Evolutionary conservation across 2,797 vertebrate species (phyloP).

Genomic region (Microhierax caerulescens): DNA sequence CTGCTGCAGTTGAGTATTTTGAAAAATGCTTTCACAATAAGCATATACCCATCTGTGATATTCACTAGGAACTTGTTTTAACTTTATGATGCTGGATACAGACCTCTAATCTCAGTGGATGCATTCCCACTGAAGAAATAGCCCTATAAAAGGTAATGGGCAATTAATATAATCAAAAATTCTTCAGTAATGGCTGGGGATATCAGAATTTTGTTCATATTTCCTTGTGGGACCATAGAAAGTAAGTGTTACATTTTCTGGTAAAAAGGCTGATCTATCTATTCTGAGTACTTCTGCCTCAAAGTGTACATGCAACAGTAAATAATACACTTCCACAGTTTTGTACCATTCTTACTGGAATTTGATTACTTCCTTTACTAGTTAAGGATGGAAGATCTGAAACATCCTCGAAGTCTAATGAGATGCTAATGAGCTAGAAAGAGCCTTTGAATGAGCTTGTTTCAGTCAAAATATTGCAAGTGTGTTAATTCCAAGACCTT

Average conservation of each 20-base stretch:
- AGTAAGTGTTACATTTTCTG: slow-evolving; percentile 1
- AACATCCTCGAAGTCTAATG: background rate
- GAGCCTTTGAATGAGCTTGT: background rate
- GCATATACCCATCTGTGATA: background rate
- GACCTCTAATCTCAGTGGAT: background rate
- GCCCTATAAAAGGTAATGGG: slow-evolving; percentile 38
- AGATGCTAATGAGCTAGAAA: slow-evolving; percentile 5
- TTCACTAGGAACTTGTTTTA: background rate
- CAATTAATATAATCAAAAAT: slow-evolving; percentile 37
- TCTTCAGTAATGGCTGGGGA: background rate
- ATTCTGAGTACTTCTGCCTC: background rate
- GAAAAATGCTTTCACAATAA: background rate
- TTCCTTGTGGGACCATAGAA: background rate
- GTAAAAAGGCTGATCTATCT: background rate
- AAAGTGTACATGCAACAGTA: background rate
- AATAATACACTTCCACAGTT: background rate
- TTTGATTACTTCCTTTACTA: background rate
- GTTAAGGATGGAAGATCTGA: background rate
- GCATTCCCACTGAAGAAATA: slow-evolving; percentile 28
- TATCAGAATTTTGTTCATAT: background rate
- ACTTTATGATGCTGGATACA: slow-evolving; percentile 2
- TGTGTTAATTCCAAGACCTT: slow-evolving; percentile 24
- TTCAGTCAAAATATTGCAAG: slow-evolving; percentile 35
- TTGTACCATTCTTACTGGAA: background rate
- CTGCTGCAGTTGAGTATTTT: background rate